These are phyloP conservation scores for Eulemur rufifrons DNA, from an alignment of 2,113 vertebrate genomes.

Conservation along the genomic window DNA sequence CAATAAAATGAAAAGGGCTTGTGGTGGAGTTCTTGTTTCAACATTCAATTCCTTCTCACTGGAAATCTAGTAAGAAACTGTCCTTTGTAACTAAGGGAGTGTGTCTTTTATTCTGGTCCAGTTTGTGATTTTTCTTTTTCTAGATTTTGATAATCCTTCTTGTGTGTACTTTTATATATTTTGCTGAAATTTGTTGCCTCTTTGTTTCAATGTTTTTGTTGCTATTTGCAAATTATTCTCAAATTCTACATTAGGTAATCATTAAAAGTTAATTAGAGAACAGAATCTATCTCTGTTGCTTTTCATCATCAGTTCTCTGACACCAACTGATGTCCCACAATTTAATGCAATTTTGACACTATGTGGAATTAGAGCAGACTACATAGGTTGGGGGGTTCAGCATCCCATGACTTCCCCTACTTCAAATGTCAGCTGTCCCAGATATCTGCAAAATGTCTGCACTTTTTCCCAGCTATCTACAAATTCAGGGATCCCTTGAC, in stretches of 20 bases:
- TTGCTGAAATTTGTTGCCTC: background rate
- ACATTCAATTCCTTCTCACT: background rate
- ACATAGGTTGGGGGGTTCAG: background rate
- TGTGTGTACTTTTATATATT: background rate
- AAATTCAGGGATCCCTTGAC: background rate
- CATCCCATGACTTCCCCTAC: no score
- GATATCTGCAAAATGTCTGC: background rate
- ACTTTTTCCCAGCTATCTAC: background rate
- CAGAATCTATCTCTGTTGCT: background rate
- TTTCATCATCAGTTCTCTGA: background rate
- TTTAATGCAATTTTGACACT: background rate
- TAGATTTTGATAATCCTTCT: background rate
- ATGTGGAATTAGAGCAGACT: background rate
- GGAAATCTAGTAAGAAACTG: background rate
- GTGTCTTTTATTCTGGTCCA: background rate
- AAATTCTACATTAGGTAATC: background rate
- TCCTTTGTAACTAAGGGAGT: background rate
- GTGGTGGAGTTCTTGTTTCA: background rate
- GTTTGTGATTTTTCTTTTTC: background rate
- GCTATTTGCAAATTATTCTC: background rate
- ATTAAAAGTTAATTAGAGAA: background rate
- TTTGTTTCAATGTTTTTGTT: background rate
- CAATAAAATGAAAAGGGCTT: background rate
- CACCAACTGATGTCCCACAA: background rate
- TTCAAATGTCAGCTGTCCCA: background rate